Percentiles rank a stretch among this genome's conserved stretches.
Conservation (phyloP, 2,113 vertebrate species). For the Lutjanus erythropterus region DNA sequence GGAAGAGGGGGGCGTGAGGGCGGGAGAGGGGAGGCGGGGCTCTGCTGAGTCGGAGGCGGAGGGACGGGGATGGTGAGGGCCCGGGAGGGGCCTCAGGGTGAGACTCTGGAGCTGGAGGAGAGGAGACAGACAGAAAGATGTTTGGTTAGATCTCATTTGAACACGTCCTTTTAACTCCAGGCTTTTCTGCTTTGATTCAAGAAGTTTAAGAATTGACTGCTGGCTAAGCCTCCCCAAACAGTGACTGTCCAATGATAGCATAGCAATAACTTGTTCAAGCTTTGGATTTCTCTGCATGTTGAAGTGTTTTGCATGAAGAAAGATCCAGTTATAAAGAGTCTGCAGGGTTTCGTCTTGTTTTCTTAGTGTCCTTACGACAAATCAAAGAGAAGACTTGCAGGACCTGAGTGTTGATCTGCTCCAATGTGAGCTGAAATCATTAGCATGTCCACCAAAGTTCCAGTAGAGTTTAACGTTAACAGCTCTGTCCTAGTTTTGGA, state of each 20-base stretch:
- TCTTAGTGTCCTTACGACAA: too few species aligned
- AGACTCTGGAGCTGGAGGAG: constrained; percentile 79
- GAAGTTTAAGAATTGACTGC: not conserved
- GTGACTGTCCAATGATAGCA: not conserved
- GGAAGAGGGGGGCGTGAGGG: constrained; percentile 75
- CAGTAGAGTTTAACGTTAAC: not conserved
- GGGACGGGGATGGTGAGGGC: constrained; percentile 81
- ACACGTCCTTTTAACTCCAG: not conserved
- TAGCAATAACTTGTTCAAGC: not conserved
- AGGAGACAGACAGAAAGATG: not conserved
- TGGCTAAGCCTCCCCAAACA: not conserved
- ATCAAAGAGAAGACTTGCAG: too few species aligned
- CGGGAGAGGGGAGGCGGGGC: constrained; percentile 69
- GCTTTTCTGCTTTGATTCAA: not conserved
- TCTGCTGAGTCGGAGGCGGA: constrained; percentile 80
- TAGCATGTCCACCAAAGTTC: not conserved
- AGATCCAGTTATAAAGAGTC: not conserved
- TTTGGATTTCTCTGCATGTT: not conserved
- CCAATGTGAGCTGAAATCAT: not conserved
- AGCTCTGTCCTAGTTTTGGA: not conserved
- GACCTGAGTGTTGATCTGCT: not conserved
- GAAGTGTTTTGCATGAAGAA: not conserved
- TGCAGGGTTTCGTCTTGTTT: not conserved
- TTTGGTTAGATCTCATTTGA: constrained; percentile 1
- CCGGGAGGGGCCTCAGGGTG: constrained; percentile 78